Evolutionary conservation across 2,113 vertebrate species (phyloP), one percentile per base, ranked within the genome.

Genomic region (Tychaedon coryphoeus): DNA sequence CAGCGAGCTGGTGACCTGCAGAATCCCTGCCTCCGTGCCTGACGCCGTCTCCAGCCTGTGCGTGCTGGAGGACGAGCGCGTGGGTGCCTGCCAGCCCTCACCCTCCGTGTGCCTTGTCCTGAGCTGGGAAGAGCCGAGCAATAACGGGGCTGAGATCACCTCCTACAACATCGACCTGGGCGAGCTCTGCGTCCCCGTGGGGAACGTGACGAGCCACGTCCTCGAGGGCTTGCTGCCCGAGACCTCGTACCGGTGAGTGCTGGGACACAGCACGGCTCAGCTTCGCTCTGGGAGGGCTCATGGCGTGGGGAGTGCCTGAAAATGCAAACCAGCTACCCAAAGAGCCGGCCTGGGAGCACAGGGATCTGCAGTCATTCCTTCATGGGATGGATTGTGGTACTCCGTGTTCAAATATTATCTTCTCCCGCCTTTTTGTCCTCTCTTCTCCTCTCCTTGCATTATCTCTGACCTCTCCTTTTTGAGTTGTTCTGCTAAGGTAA

Each of bases 121-220:
- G 91, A 98, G 93, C 97, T 99, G 99, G 99, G 99, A 99, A 19
- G 99, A 99, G 93, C 99, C 99, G 1, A 98, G 98, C 98, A 98
- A 96, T 95, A 99, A 99, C 12, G 99, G 99, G 28, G 98, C 99
- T 9, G 98, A 99, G 93, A 99, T 99, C 94, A 98, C 96, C 0
- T 98, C 98, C 10, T 99, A 99, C 96, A 97, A 98, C 95, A 98
- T 99, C 43, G 98, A 98, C 74, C 88, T 99, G 93, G 99, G 98
- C 15, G 98, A 99, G n/a, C 61, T 93, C 69, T 98, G 87, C 90
- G 96, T 99, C 53, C 93, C 98, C 0, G 98, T 99, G 93, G 98
- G 98, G 20, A 98, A 97, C 0, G 96, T 97, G 29, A 99, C 98
- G 10, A 98, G 95, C 79, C 97, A 99, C 2, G 22, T 99, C 22